Percentiles rank a stretch among this genome's conserved stretches.
These are phyloP conservation scores for Drosophila persimilis DNA, from an alignment of 1,140 invertebrate genomes.

Conservation along the genomic window DNA sequence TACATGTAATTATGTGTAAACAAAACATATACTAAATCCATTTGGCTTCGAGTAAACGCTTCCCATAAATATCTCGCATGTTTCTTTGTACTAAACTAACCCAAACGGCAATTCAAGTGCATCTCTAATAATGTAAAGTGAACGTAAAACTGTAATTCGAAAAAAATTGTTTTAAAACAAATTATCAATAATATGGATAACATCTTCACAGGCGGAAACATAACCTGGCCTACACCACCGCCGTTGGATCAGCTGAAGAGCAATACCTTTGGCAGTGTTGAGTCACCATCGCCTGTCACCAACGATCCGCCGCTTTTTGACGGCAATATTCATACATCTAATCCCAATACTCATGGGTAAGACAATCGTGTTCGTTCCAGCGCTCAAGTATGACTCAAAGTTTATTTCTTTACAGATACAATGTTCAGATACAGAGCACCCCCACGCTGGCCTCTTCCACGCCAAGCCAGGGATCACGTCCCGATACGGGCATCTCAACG, in stretches of 20 bases:
- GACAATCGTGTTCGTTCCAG: neutral
- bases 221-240: slow-evolving; percentile 77
- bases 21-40: neutral
- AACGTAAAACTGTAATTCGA: slow-evolving; percentile 5
- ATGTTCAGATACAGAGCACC: slow-evolving; percentile 79
- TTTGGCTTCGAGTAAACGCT: slow-evolving; percentile 10
- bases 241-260: slow-evolving; percentile 78
- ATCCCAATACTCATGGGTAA: slow-evolving; percentile 82
- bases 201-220: slow-evolving; percentile 68
- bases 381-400: neutral
- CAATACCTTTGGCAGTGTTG: slow-evolving; percentile 80
- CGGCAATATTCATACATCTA: slow-evolving; percentile 73
- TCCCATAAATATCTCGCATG: slow-evolving; percentile 55
- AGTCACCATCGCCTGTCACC: slow-evolving; percentile 79
- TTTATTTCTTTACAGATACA: slow-evolving; percentile 54
- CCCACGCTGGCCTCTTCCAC: slow-evolving; percentile 79
- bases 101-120: slow-evolving; percentile 38
- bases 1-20: too few species aligned
- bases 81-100: slow-evolving; percentile 51
- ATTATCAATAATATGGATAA: slow-evolving; percentile 2
- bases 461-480: slow-evolving; percentile 78
- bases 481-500: slow-evolving; percentile 81
- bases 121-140: slow-evolving; percentile 52
- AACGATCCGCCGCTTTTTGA: slow-evolving; percentile 77
- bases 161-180: neutral